phyloP scores from a whole-genome alignment of 2,888 invertebrate genomes.

The Orthosia cruda region DNA sequence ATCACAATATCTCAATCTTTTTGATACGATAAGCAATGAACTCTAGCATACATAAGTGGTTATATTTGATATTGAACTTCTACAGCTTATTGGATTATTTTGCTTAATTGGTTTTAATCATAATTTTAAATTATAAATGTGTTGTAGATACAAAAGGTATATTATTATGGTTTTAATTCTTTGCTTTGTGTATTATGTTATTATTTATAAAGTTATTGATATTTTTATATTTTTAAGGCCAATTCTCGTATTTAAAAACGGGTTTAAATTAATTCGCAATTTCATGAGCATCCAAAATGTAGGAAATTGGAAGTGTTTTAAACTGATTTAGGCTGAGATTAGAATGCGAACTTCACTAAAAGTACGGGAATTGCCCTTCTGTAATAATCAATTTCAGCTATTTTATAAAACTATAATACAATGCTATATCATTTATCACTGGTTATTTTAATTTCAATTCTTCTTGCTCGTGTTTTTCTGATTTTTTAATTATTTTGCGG shows the following conservation, averaged over 20 bases:
- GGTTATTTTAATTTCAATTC: conserved; percentile 22
- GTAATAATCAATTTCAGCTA: conserved; percentile 7
- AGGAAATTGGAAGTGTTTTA: too few relatives aligned
- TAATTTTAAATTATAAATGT: not conserved
- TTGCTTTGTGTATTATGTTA: not conserved
- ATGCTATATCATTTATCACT: not conserved
- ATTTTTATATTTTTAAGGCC: too few relatives aligned
- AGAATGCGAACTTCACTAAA: too few relatives aligned
- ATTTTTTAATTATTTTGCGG: not conserved
- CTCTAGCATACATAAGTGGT: too few relatives aligned
- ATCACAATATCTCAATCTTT: too few relatives aligned
- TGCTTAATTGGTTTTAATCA: not conserved
- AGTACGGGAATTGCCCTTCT: too few relatives aligned
- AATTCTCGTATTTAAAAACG: too few relatives aligned
- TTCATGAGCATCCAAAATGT: too few relatives aligned
- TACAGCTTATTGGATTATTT: not conserved
- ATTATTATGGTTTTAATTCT: not conserved
- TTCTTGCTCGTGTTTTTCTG: conserved; percentile 8
- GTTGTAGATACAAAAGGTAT: too few relatives aligned
- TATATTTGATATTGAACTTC: not conserved
- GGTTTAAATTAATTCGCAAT: too few relatives aligned
- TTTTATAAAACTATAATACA: not conserved
- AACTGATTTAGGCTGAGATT: too few relatives aligned
- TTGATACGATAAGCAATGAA: too few relatives aligned
- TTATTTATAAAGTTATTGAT: not conserved